phyloP scores from a whole-genome alignment of 2,113 vertebrate species.

The Aviceda subcristata region DNA sequence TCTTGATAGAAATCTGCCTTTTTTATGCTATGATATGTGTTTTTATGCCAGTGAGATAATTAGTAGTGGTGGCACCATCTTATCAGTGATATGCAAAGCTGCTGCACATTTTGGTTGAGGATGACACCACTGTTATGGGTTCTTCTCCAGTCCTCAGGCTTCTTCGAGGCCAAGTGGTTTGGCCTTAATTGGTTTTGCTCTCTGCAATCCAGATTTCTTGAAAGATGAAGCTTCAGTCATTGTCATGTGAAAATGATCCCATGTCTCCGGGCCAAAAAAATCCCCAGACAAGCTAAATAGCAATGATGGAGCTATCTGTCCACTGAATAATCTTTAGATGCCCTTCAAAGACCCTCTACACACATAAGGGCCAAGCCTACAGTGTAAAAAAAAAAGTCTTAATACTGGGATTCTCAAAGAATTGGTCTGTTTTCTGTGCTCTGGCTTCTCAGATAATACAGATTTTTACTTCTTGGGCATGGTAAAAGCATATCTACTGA shows the following conservation, averaged over 20 bases:
- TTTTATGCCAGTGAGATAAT: background rate
- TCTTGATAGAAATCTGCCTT: background rate
- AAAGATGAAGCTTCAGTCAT: background rate
- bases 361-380: background rate
- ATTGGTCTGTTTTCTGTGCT: background rate
- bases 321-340: background rate
- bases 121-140: background rate
- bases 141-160: background rate
- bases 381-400: background rate
- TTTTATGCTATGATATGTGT: background rate
- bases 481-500: background rate
- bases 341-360: background rate
- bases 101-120: background rate
- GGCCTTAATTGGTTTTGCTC: background rate
- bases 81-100: background rate
- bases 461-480: background rate
- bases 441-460: background rate
- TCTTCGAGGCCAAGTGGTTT: background rate
- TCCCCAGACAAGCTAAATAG: background rate
- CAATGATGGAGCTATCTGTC: background rate
- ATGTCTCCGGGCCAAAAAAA: background rate
- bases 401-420: background rate
- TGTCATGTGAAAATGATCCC: background rate
- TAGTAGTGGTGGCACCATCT: background rate
- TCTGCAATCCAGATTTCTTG: background rate